Conservation (phyloP, 92 coral and sea anemone species). For the Virgularia gustaviana region DNA sequence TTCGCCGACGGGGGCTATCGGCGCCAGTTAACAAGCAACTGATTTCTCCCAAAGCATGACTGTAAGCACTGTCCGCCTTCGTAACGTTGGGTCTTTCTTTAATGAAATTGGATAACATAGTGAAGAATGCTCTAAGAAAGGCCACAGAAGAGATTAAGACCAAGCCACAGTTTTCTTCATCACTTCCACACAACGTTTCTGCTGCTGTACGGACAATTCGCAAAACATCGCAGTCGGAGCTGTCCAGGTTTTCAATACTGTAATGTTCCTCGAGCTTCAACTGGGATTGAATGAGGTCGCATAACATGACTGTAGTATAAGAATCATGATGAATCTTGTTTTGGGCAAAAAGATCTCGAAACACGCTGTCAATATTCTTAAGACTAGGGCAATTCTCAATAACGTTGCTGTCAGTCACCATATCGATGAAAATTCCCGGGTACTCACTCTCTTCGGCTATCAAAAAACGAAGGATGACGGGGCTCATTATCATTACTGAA, state of each 20-base stretch:
- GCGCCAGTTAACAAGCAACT: conserved; percentile 44
- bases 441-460: conserved; percentile 55
- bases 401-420: conserved; percentile 64
- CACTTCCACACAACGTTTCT: conserved; percentile 40
- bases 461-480: conserved; percentile 70
- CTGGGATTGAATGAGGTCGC: conserved; percentile 80
- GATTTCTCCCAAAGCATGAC: conserved; percentile 56
- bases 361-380: conserved; percentile 39
- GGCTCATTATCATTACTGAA: conserved; percentile 61
- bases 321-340: conserved; percentile 53
- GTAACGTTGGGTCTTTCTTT: conserved; percentile 28
- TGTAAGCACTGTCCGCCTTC: conserved; percentile 37
- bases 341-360: not conserved
- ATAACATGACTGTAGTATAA: conserved; percentile 74
- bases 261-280: conserved; percentile 43
- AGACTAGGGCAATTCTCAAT: conserved; percentile 60
- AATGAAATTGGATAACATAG: conserved; percentile 57
- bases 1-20: conserved; percentile 11
- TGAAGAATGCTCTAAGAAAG: conserved; percentile 63
- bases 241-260: conserved; percentile 36
- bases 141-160: conserved; percentile 70
- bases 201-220: conserved; percentile 56
- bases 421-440: conserved; percentile 57
- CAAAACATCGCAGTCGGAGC: conserved; percentile 63
- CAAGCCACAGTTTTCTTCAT: conserved; percentile 43